Percentiles rank a stretch among this genome's conserved stretches.
These are phyloP conservation scores for Crepidodera aurea DNA, from an alignment of 2,888 invertebrate genomes.

Conservation along the genomic window DNA sequence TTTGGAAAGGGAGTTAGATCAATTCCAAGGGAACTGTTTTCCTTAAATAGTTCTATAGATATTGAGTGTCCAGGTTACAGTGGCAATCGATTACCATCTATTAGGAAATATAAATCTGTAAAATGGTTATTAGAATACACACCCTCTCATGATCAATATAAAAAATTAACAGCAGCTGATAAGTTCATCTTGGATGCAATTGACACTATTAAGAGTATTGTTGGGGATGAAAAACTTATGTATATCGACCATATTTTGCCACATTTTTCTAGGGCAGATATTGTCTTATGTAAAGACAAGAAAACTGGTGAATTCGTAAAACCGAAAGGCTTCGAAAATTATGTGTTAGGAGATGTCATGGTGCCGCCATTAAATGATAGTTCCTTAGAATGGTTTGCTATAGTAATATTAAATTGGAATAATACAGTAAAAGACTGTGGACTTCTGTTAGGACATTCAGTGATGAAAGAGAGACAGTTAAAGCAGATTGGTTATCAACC, in stretches of 20 bases:
- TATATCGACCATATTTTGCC: slow-evolving; percentile 70
- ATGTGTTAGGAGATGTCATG: slow-evolving; percentile 64
- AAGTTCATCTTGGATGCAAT: slow-evolving; percentile 67
- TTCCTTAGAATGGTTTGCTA: slow-evolving; percentile 63
- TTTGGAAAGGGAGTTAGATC: slow-evolving; percentile 60
- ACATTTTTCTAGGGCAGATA: slow-evolving; percentile 69
- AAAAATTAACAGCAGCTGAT: slow-evolving; percentile 67
- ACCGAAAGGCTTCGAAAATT: slow-evolving; percentile 61
- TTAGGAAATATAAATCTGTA: slow-evolving; percentile 63
- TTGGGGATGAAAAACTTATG: slow-evolving; percentile 64
- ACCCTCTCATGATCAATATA: slow-evolving; percentile 64
- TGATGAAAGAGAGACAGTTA: slow-evolving; percentile 72
- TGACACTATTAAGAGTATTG: slow-evolving; percentile 61
- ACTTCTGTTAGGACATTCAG: slow-evolving; percentile 64
- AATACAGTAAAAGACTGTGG: slow-evolving; percentile 64
- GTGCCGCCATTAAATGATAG: slow-evolving; percentile 42
- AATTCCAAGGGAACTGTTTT: slow-evolving; percentile 67
- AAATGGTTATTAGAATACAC: slow-evolving; percentile 70
- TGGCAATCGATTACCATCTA: slow-evolving; percentile 66
- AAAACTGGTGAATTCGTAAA: slow-evolving; percentile 64
- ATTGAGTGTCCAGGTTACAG: slow-evolving; percentile 68
- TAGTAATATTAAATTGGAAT: slow-evolving; percentile 71
- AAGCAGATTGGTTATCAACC: slow-evolving; percentile 68
- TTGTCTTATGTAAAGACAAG: slow-evolving; percentile 60
- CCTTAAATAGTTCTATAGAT: slow-evolving; percentile 69